Evolutionary conservation across 2,113 vertebrate genomes (phyloP).

Genomic region (Piaya cayana): DNA sequence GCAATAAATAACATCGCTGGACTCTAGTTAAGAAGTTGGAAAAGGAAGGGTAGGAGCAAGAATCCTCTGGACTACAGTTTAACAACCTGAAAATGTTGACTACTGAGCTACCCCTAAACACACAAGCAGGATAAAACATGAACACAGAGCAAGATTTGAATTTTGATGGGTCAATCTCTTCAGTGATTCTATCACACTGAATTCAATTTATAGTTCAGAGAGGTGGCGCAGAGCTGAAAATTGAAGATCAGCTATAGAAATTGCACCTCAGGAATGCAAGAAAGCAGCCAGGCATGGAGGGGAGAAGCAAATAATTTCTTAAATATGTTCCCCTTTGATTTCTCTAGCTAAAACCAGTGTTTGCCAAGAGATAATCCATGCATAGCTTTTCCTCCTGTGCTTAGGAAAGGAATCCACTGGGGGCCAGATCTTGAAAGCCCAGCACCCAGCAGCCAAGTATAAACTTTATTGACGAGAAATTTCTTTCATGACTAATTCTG

Average conservation of each 20-base stretch:
- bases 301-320: slow-evolving; percentile 8
- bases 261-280: slow-evolving; percentile 1
- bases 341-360: background rate
- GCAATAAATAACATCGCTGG: background rate
- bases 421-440: background rate
- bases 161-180: background rate
- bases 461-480: background rate
- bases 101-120: background rate
- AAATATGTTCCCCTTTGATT: slow-evolving; percentile 28
- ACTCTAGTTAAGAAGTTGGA: background rate
- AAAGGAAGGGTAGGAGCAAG: background rate
- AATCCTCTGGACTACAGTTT: background rate
- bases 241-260: slow-evolving; percentile 14
- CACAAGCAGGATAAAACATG: background rate
- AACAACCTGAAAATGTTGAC: background rate
- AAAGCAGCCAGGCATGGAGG: background rate
- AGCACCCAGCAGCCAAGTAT: background rate
- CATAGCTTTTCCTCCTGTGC: background rate
- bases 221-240: slow-evolving; percentile 34
- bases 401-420: background rate
- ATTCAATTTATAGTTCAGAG: slow-evolving; percentile 34
- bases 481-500: background rate
- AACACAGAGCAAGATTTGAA: background rate
- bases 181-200: background rate
- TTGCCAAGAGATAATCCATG: background rate